Evolutionary conservation across 2,113 vertebrate species (phyloP).

Genomic region (Pandion haliaetus): DNA sequence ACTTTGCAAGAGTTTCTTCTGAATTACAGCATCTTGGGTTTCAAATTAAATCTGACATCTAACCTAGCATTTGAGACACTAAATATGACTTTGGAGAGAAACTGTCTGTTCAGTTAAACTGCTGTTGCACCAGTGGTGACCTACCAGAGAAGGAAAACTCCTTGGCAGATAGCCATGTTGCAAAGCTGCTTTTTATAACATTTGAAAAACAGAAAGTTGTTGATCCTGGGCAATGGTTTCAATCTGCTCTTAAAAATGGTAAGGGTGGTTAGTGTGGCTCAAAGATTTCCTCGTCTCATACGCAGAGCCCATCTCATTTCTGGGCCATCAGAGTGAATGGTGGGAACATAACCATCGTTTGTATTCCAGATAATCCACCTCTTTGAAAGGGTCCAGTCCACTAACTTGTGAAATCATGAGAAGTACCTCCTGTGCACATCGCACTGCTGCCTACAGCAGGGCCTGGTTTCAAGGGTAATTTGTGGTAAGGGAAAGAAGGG

Average conservation of each 20-base stretch:
- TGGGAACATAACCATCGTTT: not conserved
- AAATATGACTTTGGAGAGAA: not conserved
- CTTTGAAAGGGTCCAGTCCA: not conserved
- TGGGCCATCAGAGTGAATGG: not conserved
- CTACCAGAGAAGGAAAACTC: not conserved
- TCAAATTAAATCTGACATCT: slow-evolving; percentile 25
- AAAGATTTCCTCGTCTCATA: not conserved
- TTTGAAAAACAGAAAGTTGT: not conserved
- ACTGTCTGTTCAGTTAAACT: not conserved
- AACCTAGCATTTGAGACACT: slow-evolving; percentile 3
- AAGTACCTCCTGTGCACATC: rapidly evolving
- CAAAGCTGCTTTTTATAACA: not conserved
- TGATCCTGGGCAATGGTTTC: not conserved
- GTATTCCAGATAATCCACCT: not conserved
- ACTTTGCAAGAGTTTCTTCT: not conserved
- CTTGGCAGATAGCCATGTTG: not conserved
- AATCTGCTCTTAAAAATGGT: not conserved
- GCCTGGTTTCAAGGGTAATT: not conserved
- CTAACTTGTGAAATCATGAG: not conserved
- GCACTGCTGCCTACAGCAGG: not conserved
- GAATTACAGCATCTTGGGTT: not conserved
- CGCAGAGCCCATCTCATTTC: not conserved
- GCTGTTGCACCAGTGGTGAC: not conserved
- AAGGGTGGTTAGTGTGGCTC: not conserved
- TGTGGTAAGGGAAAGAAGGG: not conserved